These are phyloP conservation scores for Chiloscyllium plagiosum DNA, from an alignment of 2,113 vertebrate genomes.

Conservation along the genomic window DNA sequence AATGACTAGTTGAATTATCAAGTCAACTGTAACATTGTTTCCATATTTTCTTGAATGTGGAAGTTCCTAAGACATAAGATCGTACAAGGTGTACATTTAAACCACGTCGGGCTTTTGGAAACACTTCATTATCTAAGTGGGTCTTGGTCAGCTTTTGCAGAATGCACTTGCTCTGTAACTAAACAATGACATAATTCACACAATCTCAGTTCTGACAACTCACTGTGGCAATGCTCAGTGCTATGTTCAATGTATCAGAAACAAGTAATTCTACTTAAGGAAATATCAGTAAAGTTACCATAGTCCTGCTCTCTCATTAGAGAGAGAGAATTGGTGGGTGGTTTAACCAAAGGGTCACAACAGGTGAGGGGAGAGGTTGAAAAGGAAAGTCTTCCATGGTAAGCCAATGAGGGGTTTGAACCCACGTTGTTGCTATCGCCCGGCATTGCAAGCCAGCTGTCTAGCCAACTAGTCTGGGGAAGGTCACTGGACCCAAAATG, in stretches of 20 bases:
- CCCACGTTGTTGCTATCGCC: too few relatives aligned
- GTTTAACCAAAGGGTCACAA: too few relatives aligned
- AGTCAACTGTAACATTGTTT: conserved; percentile 31
- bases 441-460: too few relatives aligned
- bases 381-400: too few relatives aligned
- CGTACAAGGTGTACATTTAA: neutral
- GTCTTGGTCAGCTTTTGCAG: neutral
- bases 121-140: neutral
- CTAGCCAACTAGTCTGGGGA: too few relatives aligned
- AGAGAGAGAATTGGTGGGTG: too few relatives aligned
- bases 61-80: neutral
- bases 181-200: neutral
- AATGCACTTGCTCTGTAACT: neutral
- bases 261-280: neutral
- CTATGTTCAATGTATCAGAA: neutral
- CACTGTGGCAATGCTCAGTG: neutral
- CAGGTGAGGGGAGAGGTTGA: too few relatives aligned
- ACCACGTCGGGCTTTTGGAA: neutral
- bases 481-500: too few relatives aligned
- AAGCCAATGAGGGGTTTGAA: too few relatives aligned
- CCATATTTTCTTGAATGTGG: neutral
- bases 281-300: too few relatives aligned
- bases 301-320: too few relatives aligned
- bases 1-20: conserved; percentile 31
- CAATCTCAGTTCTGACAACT: neutral